Conservation (phyloP, 2,888 invertebrate species). For the Uropetala carovei region DNA sequence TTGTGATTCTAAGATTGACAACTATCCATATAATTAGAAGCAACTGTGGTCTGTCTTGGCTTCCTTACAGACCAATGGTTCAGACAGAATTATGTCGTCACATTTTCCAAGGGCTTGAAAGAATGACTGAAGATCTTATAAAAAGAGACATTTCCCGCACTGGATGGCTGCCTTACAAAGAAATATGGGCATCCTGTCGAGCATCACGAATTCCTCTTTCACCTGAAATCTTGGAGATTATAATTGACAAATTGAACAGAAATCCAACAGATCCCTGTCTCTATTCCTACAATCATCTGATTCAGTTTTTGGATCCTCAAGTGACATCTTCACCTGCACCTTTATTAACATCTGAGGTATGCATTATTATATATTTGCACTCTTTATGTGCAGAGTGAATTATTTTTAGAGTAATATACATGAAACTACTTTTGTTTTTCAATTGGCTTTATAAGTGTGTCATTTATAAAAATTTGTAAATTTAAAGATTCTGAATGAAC, state of each 20-base stretch:
- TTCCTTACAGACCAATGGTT: slow-evolving; percentile 79
- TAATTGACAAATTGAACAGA: slow-evolving; percentile 51
- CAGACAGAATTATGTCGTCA: slow-evolving; percentile 84
- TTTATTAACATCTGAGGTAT: slow-evolving; percentile 11
- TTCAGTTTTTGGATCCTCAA: slow-evolving; percentile 53
- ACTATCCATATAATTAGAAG: too few relatives aligned
- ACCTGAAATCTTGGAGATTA: slow-evolving; percentile 8
- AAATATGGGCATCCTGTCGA: slow-evolving; percentile 59
- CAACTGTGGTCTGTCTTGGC: too few relatives aligned
- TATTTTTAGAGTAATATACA: too few relatives aligned
- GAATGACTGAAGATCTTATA: slow-evolving; percentile 72
- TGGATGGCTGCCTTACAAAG: slow-evolving; percentile 42
- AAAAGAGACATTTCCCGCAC: slow-evolving; percentile 18
- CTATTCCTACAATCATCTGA: slow-evolving; percentile 27
- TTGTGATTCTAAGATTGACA: too few relatives aligned
- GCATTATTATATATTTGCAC: neutral
- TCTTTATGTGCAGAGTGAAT: too few relatives aligned
- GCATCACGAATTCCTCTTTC: slow-evolving; percentile 40
- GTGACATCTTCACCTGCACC: neutral
- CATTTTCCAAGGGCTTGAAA: slow-evolving; percentile 84
- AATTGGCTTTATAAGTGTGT: too few relatives aligned
- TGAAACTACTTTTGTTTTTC: too few relatives aligned
- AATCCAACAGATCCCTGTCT: slow-evolving; percentile 16
- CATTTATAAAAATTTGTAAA: too few relatives aligned
- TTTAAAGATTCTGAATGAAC: too few relatives aligned